Evolutionary conservation across 1,140 invertebrate species (phyloP), one percentile per base, ranked within the genome.

Genomic region (Trigoniulus corallinus): DNA sequence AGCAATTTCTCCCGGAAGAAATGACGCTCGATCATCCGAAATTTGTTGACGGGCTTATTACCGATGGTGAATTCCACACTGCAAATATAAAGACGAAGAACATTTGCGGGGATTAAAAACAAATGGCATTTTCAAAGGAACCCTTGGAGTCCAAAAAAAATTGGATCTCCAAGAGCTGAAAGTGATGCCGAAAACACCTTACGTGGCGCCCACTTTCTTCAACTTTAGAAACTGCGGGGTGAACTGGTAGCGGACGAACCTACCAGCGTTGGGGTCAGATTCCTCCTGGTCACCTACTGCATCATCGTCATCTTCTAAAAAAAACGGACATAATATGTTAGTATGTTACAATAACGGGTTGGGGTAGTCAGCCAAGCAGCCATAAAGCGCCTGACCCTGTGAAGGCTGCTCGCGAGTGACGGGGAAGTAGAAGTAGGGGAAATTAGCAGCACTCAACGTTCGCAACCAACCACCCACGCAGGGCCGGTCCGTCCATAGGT

Each of bases 11-110:
- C 88, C 44, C 85, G 75, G 67, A 97, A 98, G 70, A 88, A 98
- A 66, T 98, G 93, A 25, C 88, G 79, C 65, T 98, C 94, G 57
- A 98, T 96, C 94, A 98, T 98, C 43, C 93, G 74, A 65, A 98
- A 98, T 64, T 92, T 91, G 57, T 87, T 89, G 0, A 98, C 86
- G 37, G 89, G 81, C 57, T 82, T 78, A 54, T 79, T 74, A 27
- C 94, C 94, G 20, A 98, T 89, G 10, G 88, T 85, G 68, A 98
- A 98, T 67, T 98, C 94, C 47, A 98, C 88, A 7, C 88, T 92
- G 67, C 39, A 75, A 69, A 48, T 47, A 34, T 46, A 47, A 56
- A 50, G 15, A 34, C 7, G 15, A 34, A 7, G 29, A n/a, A n/a
- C n/a, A n/a, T n/a, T n/a, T n/a, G n/a, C n/a, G n/a, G n/a, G n/a